Evolutionary conservation across 2,797 vertebrate genomes (phyloP).

Genomic region (Melanotaenia parkinsoni): DNA sequence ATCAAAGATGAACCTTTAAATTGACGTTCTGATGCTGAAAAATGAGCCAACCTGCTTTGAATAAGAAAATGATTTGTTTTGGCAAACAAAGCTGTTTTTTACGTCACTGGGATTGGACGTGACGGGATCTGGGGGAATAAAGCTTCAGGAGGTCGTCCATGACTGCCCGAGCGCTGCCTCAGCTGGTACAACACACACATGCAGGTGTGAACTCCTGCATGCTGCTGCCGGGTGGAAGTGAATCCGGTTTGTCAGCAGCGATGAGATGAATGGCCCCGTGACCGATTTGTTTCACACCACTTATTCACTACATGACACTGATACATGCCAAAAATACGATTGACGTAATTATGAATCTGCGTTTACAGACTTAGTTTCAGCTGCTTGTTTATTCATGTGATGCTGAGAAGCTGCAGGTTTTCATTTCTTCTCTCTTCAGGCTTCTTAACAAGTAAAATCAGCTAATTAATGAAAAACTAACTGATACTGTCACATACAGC

Average conservation of each 20-base stretch:
- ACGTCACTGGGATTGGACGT: too few species aligned
- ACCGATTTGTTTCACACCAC: slow-evolving; percentile 53
- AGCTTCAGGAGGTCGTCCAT: slow-evolving; percentile 31
- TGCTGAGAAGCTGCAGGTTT: not conserved
- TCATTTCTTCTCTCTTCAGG: not conserved
- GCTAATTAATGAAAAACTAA: too few species aligned
- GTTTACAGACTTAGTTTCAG: slow-evolving; percentile 36
- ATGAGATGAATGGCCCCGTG: slow-evolving; percentile 56
- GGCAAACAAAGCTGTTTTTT: too few species aligned
- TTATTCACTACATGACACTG: slow-evolving; percentile 44
- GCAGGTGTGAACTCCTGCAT: too few species aligned
- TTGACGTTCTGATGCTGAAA: too few species aligned
- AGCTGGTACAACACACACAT: slow-evolving; percentile 4
- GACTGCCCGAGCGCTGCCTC: not conserved
- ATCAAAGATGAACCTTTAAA: too few species aligned
- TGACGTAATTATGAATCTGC: slow-evolving; percentile 48
- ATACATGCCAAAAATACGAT: slow-evolving; percentile 38
- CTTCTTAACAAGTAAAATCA: too few species aligned
- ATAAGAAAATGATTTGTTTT: too few species aligned
- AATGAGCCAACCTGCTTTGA: too few species aligned
- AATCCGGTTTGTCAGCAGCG: slow-evolving; percentile 57
- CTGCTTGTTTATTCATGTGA: slow-evolving; percentile 23
- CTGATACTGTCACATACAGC: too few species aligned
- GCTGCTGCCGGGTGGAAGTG: slow-evolving; percentile 35
- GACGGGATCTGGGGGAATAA: slow-evolving; percentile 34